Percentiles rank a stretch among this genome's conserved stretches.
Conservation (phyloP, 2,888 invertebrate genomes). For the Drosophila mettleri region DNA sequence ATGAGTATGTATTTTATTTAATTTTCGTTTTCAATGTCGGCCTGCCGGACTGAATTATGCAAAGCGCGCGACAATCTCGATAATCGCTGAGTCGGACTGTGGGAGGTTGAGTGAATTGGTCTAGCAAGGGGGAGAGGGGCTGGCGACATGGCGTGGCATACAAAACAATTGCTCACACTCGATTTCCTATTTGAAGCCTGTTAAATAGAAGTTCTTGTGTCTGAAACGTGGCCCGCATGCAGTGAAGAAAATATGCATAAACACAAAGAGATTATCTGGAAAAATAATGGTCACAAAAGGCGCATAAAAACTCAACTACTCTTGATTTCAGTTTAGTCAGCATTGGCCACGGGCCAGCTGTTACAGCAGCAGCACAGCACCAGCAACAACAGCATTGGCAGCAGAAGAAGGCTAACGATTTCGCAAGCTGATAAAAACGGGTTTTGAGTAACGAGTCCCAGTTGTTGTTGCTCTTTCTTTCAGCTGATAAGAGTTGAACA, state of each 20-base stretch:
- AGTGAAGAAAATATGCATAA: constrained; percentile 4
- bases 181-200: constrained; percentile 55
- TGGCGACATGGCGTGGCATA: constrained; percentile 31
- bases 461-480: constrained; percentile 7
- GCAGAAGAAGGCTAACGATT: constrained; percentile 37
- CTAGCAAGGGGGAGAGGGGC: background rate
- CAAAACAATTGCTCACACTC: constrained; percentile 58
- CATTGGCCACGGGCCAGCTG: constrained; percentile 14
- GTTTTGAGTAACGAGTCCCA: constrained; percentile 46
- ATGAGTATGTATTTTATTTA: constrained; percentile 46
- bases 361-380: background rate
- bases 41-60: constrained; percentile 66
- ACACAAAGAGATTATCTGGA: background rate
- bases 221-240: constrained; percentile 55
- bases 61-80: constrained; percentile 46
- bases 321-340: constrained; percentile 28
- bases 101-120: background rate
- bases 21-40: constrained; percentile 76
- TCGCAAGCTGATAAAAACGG: constrained; percentile 75
- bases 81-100: background rate
- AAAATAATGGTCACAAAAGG: background rate
- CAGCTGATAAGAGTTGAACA: constrained; percentile 52
- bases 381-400: constrained; percentile 1
- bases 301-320: constrained; percentile 38
- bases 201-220: constrained; percentile 49